A percentile compares a stretch with the other conserved stretches of the same genome.
Conservation (phyloP, 2,797 vertebrate genomes). For the Acanthopagrus latus region DNA sequence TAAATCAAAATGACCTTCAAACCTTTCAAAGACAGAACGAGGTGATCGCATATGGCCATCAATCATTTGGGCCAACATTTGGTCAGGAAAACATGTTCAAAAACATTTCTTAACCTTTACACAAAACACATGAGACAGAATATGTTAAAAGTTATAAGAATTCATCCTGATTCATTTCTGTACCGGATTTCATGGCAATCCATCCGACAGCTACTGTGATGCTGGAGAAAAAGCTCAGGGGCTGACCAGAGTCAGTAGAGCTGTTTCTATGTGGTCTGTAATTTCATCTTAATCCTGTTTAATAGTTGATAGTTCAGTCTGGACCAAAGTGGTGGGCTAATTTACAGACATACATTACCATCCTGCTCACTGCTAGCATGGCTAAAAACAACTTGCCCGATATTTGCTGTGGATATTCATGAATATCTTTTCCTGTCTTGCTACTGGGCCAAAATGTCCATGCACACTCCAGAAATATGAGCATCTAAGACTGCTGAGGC, state of each 20-base stretch:
- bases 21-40: constrained; percentile 15
- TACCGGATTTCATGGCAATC: background rate
- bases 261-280: background rate
- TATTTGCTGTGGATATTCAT: background rate
- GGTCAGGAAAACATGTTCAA: background rate
- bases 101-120: background rate
- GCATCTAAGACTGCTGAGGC: background rate
- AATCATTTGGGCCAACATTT: constrained; percentile 13
- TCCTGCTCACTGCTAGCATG: background rate
- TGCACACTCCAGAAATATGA: background rate
- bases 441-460: background rate
- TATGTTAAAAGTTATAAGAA: background rate
- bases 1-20: constrained; percentile 35
- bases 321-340: background rate
- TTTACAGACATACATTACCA: background rate
- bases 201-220: background rate
- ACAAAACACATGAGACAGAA: background rate
- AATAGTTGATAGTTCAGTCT: background rate
- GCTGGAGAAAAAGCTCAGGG: no score
- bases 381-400: background rate
- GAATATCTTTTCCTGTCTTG: background rate
- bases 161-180: background rate
- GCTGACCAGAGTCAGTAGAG: background rate
- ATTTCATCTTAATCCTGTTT: background rate
- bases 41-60: background rate